Evolutionary conservation across 2,888 invertebrate species (phyloP), one percentile per base, ranked within the genome.

Genomic region (Rhamnusium bicolor): DNA sequence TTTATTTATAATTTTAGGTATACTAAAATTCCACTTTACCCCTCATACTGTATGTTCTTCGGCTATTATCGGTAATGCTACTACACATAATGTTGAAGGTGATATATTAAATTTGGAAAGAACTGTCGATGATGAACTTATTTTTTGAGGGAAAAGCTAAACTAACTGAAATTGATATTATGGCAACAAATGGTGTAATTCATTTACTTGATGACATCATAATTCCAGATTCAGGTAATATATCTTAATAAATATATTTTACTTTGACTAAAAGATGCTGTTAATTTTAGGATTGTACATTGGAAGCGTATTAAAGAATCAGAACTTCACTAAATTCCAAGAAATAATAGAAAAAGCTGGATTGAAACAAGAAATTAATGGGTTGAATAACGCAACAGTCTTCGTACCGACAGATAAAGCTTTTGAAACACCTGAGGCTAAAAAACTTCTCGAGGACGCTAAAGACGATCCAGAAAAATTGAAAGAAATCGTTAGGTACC

Each of bases 121-220:
- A 75, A 90, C 85, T 58, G 86, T 87, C 4, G 89, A 90, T 27
- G 90, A 90, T 72, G 89, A 91, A 72, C 83, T 92, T 46, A 87
- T 91, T 47, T n/a, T 90, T 93, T 24, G 91, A 91, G 79, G 90
- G 91, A 14, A 89, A 90, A 60, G 91, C 91, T 0, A 90, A 91
- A 83, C 89, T 93, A 24, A 84, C 90, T 6, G 90, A 90, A 69
- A 85, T 89, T 2, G 94, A 94, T 84, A 87, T 92, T 29, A 90
- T 94, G 87, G 93, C 91, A 10, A 92, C 91, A 1, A 94, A 94
- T 86, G 94, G 94, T n/a, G 93, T 94, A 1, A 84, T 94, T 27
- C 93, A 94, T 84, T 88, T 92, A 27, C 90, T 94, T 75, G 93
- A 94, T 81, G 89, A 90, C 2, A 90, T 94, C 24, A 84, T 94